Evolutionary conservation across 2,113 vertebrate genomes (phyloP), one percentile per base, ranked within the genome.

Genomic region (Sarotherodon lohbergeri): DNA sequence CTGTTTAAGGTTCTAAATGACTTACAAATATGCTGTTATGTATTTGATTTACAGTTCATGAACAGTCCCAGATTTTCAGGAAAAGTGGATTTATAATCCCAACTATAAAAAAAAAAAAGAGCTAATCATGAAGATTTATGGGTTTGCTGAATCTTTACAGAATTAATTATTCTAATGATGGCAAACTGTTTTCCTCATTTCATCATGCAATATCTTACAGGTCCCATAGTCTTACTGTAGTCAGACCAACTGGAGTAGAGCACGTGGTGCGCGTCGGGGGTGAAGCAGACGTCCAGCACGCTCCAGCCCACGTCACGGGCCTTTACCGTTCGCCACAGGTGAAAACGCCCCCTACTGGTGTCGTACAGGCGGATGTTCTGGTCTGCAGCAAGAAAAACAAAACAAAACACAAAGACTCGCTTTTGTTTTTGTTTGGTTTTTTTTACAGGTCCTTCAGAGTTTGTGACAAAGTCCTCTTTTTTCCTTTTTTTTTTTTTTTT

Each of bases 191-290:
- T 66, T 46, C 24, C 43, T 50, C 43, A 56, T 82, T n/a, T 63
- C 27, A 82, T 48, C 57, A 63, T 48, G 56, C 14, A 10, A 9
- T 7, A 41, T 80, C 8, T 27, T 36, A 36, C 8, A 36, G 79
- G 34, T 71, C 8, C 24, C 6, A 4, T 11, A 55, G 59, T 32
- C 96, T 97, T 96, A 97, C 97, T 97, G 95, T 98, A 98, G 95
- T 98, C 97, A 82, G 98, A 98, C 98, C 98, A 98, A 96, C 98
- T 98, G 93, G 98, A 98, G 87, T 98, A 98, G 9, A 98, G 97
- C 80, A 98, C 96, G n/a, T 97, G 95, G 6, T 92, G 94, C 1
- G 97, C 92, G 22, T 98, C 98, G 0, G 98, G 98, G 8, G 97
- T 98, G 91, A 98, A 98, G 93, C 97, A 97, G 59, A 98, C 98